Base-by-base conservation (phyloP, 2,888 invertebrate genomes). In the Pristionchus arcanus region DNA sequence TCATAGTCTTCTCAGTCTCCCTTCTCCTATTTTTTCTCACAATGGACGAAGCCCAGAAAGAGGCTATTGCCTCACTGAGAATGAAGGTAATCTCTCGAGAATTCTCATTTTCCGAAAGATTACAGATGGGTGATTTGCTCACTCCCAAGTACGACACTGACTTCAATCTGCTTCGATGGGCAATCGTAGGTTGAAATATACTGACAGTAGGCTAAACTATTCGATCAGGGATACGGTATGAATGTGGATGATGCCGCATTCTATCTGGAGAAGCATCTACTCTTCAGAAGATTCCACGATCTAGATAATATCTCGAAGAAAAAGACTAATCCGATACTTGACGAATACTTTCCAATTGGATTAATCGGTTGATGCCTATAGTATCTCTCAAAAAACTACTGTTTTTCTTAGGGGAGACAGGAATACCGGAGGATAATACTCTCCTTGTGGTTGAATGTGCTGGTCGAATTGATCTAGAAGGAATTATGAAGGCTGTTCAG, bases 371-470 rank as follows among this genome's bases (percentile, higher is more conserved):
- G 63, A n/a, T 85, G 21, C 16, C 59, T 84, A n/a, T 16, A 13
- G 11, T 28, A 59, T 34, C 34, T 25, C 53, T 34, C 9, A 37
- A 21, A 31, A 31, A 34, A 15, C 84, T 84, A 31, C 31, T 19
- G 11, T 34, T 21, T 25, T 59, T 21, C 21, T 25, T 9, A 93
- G 93, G 93, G 13, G 92, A 93, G 63, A 92, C 93, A 16, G 93
- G 92, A 25, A 91, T 91, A 31, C 3, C 42, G 21, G 92, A 92
- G 25, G 74, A 88, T 21, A 93, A 93, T 77, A 91, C 91, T 59
- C 91, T 93, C 53, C 91, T 94, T 28, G 93, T 94, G 34, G 92
- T 93, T 71, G 94, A 94, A 90, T 92, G 93, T 86, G 94, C 93
- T n/a, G 94, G 94, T 11, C 90, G 92, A 81, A 93, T 93, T 74